phyloP scores from a whole-genome alignment of 1,140 invertebrate species.

The Ips typographus region DNA sequence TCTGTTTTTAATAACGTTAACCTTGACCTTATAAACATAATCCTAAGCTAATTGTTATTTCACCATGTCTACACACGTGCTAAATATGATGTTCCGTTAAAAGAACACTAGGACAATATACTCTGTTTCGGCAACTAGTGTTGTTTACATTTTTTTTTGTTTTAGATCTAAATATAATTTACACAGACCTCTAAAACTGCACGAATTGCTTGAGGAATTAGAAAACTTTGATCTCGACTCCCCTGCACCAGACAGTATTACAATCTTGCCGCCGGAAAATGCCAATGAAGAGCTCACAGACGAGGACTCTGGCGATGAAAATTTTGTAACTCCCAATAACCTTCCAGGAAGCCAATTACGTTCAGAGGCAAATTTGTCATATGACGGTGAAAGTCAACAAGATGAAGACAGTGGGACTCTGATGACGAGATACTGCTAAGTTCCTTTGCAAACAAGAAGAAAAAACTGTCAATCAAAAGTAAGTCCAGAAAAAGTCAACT shows the following conservation, averaged over 20 bases:
- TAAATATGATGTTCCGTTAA: conserved; percentile 2
- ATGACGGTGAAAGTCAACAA: not conserved
- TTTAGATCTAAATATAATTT: not conserved
- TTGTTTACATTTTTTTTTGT: not conserved
- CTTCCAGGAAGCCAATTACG: conserved; percentile 27
- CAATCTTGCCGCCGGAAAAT: conserved; percentile 28
- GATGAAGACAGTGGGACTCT: not conserved
- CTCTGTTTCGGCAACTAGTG: not conserved
- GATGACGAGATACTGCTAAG: not conserved
- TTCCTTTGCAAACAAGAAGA: not conserved
- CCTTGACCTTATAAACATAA: too few species aligned
- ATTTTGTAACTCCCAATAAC: conserved; percentile 31
- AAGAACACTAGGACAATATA: conserved; percentile 3
- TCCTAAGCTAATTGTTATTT: too few species aligned
- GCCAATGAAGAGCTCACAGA: conserved; percentile 29
- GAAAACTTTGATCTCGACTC: conserved; percentile 26
- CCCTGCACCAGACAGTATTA: conserved; percentile 18
- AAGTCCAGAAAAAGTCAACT: not conserved
- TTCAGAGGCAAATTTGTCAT: conserved; percentile 7
- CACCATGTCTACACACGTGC: too few species aligned
- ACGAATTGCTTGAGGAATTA: conserved; percentile 13
- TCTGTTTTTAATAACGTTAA: too few species aligned
- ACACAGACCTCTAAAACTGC: conserved; percentile 6
- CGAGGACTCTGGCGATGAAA: conserved; percentile 37
- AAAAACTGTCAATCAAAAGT: not conserved